phyloP scores from a whole-genome alignment of 2,797 vertebrate species.

The Acanthurus leucopareius region DNA sequence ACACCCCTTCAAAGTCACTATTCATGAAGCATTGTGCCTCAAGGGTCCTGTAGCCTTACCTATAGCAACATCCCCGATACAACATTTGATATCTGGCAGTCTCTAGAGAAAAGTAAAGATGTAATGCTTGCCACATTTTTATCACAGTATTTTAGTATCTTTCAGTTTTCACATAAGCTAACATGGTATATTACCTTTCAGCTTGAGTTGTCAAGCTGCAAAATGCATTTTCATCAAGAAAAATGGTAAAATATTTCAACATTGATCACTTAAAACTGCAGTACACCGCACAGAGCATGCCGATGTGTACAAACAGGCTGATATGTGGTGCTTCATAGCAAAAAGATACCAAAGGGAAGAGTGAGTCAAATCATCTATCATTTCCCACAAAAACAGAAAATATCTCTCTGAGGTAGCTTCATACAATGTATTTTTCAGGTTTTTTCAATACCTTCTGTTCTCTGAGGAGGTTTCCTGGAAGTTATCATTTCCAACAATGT shows the following conservation, averaged over 20 bases:
- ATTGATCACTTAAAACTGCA: conserved; percentile 33
- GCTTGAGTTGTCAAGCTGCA: too few relatives aligned
- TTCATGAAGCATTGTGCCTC: conserved; percentile 1
- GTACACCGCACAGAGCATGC: not conserved
- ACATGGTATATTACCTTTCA: too few relatives aligned
- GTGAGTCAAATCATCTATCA: conserved; percentile 21
- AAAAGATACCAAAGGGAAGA: conserved; percentile 19
- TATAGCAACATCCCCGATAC: conserved; percentile 6
- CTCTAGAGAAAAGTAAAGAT: conserved; percentile 1
- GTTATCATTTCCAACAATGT: conserved; percentile 15
- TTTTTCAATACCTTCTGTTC: conserved; percentile 23
- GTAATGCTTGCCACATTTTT: not conserved
- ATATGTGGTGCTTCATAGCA: conserved; percentile 20
- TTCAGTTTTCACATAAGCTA: not conserved
- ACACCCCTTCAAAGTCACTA: not conserved
- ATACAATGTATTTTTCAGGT: conserved; percentile 9
- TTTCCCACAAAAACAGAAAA: conserved; percentile 24
- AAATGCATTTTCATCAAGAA: not conserved
- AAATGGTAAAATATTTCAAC: conserved; percentile 5
- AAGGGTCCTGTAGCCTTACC: conserved; percentile 4
- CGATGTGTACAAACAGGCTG: conserved; percentile 33
- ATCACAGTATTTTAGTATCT: conserved; percentile 15
- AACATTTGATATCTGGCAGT: not conserved
- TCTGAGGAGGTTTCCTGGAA: conserved; percentile 43
- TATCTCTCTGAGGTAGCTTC: conserved; percentile 30